phyloP scores from a whole-genome alignment of 2,888 invertebrate genomes.

The Aspidapion aeneum region DNA sequence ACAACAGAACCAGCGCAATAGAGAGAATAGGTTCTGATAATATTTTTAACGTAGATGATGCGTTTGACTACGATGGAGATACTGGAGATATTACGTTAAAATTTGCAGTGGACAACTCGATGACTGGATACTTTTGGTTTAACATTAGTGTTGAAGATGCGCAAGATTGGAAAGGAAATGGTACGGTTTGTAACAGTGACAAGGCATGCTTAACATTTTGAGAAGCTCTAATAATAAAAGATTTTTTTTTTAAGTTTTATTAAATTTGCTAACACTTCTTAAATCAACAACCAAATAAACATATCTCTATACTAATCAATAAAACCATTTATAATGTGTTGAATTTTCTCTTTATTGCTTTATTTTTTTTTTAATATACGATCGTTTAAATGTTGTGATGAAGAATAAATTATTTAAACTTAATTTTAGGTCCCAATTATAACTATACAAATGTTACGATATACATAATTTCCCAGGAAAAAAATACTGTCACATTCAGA shows the following conservation, averaged over 20 bases:
- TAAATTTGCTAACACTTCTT: too few species aligned
- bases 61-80: slow-evolving; percentile 21
- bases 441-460: slow-evolving; percentile 53
- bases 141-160: slow-evolving; percentile 52
- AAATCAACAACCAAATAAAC: too few species aligned
- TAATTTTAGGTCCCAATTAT: slow-evolving; percentile 31
- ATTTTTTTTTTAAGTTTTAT: too few species aligned
- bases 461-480: slow-evolving; percentile 54
- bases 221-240: too few species aligned
- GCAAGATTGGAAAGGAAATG: slow-evolving; percentile 23
- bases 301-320: too few species aligned
- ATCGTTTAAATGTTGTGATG: too few species aligned
- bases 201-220: too few species aligned
- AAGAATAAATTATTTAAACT: background rate
- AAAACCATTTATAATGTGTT: too few species aligned
- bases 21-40: slow-evolving; percentile 20
- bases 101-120: slow-evolving; percentile 52
- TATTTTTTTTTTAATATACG: too few species aligned
- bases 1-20: slow-evolving; percentile 30
- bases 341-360: too few species aligned
- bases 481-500: slow-evolving; percentile 54
- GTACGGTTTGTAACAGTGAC: too few species aligned
- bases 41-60: slow-evolving; percentile 39
- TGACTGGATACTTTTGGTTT: slow-evolving; percentile 62
- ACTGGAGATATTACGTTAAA: slow-evolving; percentile 51